Base-by-base conservation (phyloP, 23 tunicate species). In the Halocynthia aurantium region DNA sequence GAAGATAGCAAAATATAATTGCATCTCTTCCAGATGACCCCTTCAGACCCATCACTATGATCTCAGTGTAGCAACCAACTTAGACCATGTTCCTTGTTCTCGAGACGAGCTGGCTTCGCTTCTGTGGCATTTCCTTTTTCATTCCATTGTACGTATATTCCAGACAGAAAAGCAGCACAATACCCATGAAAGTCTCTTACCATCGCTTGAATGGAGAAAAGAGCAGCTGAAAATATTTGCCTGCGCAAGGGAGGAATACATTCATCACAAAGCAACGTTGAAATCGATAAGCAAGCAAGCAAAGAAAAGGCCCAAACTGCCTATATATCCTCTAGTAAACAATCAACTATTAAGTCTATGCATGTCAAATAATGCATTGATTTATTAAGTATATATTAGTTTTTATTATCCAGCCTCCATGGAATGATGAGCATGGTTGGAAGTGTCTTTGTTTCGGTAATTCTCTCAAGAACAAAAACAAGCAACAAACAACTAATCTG, bases 351-450 rank as follows among this genome's bases (percentile, higher is more conserved):
- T 58, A 15, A 58, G 2, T 31, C 44, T 31, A 31, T 31, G 44
- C 44, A 31, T 31, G 1, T 31, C 44, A 31, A 31, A 31, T 31
- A 31, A 31, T 31, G 44, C 44, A 31, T 31, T 31, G 44, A 31
- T 31, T 31, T 31, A 31, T 31, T 31, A 31, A 31, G 44, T 31
- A 31, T 31, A 31, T 31, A 31, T 31, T 31, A 31, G 44, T 31
- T 76, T 60, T 60, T 60, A 31, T 31, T 76, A 19, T 76, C 52
- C 58, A 84, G 90, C 95, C 95, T 2, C 55, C 80, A 21, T 88
- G 88, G 88, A 81, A 88, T 31, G 95, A 88, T 71, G 80, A 88
- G 83, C 53, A 62, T 50, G 78, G 81, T 57, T 88, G 95, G 95
- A 88, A 76, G 60, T 83, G 72, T 78, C 67, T 83, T 61, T 88